Evolutionary conservation across 2,797 vertebrate genomes (phyloP), one percentile per base, ranked within the genome.

Genomic region (Discoglossus pictus): DNA sequence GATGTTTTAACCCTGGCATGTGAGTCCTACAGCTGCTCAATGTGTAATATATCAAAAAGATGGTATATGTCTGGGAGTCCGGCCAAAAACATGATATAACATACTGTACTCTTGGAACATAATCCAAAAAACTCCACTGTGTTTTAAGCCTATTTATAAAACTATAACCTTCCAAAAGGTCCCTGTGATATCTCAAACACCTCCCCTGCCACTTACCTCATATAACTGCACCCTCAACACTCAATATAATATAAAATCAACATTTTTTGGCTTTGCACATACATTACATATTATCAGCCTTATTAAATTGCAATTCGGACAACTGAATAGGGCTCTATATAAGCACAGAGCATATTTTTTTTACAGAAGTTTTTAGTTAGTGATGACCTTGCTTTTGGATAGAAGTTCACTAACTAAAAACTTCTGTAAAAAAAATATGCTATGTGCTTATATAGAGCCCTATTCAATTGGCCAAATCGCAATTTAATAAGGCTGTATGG

Each of bases 141-240:
- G 51, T 40, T 56, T 55, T 70, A 62, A 63, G 51, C 52, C 60
- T 70, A 63, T 63, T 70, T 70, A 70, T 70, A 63, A 63, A 70
- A 43, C 35, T 34, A 4, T 56, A 52, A 70, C 67, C 67, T 63
- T 70, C 55, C 38, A 56, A 61, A 43, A 47, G 43, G 50, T 70
- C 51, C 6, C 59, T 70, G 59, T 17, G 51, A 70, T 56, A 43
- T 56, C 38, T 70, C 67, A 54, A 36, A 10, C 34, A 13, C 42
- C 50, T 13, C 23, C 53, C 23, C 43, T 17, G 10, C 10, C 16
- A 12, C 25, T 64, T 54, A 64, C 64, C 35, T 60, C 18, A 51
- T 34, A 34, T n/a, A 52, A 9, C 55, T 39, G 15, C 15, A 47
- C n/a, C 11, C 40, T 17, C 40, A 44, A 51, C 38, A 27, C 65